Conservation (phyloP, 30 jellyfish, hydroid and myxozoan species). For the Aurelia sp. region DNA sequence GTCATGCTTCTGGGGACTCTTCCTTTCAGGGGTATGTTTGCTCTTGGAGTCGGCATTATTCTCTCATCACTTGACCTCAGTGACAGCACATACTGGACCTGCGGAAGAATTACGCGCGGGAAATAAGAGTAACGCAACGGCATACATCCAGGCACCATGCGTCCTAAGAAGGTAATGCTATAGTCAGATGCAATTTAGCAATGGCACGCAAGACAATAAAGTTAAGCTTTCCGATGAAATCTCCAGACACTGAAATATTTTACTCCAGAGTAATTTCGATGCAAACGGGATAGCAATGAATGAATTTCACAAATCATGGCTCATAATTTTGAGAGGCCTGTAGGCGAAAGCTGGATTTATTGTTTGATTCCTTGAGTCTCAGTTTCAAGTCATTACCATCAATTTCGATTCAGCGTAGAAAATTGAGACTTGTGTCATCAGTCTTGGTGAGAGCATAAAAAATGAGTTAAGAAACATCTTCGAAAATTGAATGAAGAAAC, state of each 20-base stretch:
- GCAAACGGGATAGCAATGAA: too few species aligned
- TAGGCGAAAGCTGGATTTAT: too few species aligned
- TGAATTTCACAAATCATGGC: too few species aligned
- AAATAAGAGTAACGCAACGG: conserved; percentile 18
- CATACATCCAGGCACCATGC: neutral
- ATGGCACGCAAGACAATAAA: conserved; percentile 7
- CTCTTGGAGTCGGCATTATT: conserved; percentile 81
- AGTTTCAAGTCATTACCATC: too few species aligned
- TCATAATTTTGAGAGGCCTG: too few species aligned
- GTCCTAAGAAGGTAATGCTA: conserved; percentile 2
- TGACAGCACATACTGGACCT: conserved; percentile 80
- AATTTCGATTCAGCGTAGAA: too few species aligned
- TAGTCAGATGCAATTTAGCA: conserved; percentile 1
- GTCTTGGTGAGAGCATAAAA: too few species aligned
- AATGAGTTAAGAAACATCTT: too few species aligned
- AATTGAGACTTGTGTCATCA: too few species aligned
- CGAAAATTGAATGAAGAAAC: too few species aligned
- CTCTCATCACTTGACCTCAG: conserved; percentile 71
- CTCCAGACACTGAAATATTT: neutral
- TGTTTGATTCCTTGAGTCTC: too few species aligned
- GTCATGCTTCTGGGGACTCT: conserved; percentile 83
- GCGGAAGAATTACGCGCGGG: conserved; percentile 23
- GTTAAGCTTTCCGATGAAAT: neutral
- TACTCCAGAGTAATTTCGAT: neutral
- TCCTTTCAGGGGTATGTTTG: conserved; percentile 87